Evolutionary conservation across 2,888 invertebrate genomes (phyloP).

Genomic region (Ormyrus thymus): DNA sequence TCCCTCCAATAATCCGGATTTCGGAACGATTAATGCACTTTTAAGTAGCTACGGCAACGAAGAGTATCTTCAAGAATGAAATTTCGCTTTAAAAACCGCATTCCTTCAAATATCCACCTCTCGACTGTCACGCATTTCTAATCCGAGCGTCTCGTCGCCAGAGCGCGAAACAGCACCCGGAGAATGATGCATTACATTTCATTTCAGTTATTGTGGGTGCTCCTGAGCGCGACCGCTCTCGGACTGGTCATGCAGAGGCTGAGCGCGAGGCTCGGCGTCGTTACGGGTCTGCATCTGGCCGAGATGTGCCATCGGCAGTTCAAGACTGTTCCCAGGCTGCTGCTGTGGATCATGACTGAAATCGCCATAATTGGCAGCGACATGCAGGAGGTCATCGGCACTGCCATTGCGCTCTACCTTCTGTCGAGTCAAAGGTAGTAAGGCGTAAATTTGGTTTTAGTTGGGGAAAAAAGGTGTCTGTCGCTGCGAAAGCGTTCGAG

Average conservation of each 20-base stretch:
- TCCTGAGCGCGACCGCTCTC: slow-evolving; percentile 87
- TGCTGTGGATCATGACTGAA: slow-evolving; percentile 94
- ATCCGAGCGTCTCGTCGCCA: too few relatives aligned
- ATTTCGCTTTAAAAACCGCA: too few relatives aligned
- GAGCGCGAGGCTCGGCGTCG: slow-evolving; percentile 87
- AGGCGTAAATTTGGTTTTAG: slow-evolving; percentile 63
- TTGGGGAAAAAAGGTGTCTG: too few relatives aligned
- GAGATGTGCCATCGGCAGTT: slow-evolving; percentile 88
- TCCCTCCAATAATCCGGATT: too few relatives aligned
- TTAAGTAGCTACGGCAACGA: too few relatives aligned
- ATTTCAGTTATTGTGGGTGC: slow-evolving; percentile 86
- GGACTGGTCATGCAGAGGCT: slow-evolving; percentile 90
- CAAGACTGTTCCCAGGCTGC: slow-evolving; percentile 82
- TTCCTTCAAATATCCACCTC: too few relatives aligned
- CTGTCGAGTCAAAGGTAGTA: slow-evolving; percentile 85
- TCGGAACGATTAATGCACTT: too few relatives aligned
- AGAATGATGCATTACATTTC: background rate
- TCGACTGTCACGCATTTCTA: too few relatives aligned
- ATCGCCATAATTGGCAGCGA: slow-evolving; percentile 94
- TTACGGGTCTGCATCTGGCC: slow-evolving; percentile 89
- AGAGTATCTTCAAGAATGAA: too few relatives aligned
- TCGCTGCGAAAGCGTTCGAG: too few relatives aligned
- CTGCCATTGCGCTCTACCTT: slow-evolving; percentile 90
- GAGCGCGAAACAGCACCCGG: too few relatives aligned
- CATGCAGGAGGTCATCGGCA: slow-evolving; percentile 95